Evolutionary conservation across 2,113 vertebrate genomes (phyloP).

Genomic region (Rhinoderma darwinii): DNA sequence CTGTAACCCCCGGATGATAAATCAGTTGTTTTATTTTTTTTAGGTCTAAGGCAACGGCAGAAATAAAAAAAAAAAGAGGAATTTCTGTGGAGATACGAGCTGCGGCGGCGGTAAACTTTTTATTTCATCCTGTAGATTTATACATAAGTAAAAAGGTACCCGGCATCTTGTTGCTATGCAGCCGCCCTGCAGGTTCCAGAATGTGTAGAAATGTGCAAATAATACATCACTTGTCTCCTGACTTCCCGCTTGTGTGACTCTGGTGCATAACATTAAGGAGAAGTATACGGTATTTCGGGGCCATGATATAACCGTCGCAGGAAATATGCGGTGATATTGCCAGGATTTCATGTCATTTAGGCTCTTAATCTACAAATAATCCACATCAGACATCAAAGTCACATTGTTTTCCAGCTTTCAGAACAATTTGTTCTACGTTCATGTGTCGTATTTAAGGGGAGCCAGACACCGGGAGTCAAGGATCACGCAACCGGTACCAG

Average conservation of each 20-base stretch:
- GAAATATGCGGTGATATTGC: not conserved
- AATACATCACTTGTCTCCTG: not conserved
- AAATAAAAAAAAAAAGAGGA: not conserved
- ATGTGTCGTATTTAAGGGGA: too few species aligned
- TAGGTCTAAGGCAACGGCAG: not conserved
- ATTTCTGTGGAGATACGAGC: not conserved
- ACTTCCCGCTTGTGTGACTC: not conserved
- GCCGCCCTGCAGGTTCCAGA: not conserved
- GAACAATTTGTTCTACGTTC: not conserved
- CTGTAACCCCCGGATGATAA: not conserved
- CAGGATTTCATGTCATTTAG: not conserved
- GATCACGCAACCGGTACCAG: too few species aligned
- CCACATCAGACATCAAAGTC: not conserved
- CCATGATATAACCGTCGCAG: not conserved
- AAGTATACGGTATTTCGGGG: not conserved
- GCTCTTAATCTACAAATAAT: not conserved
- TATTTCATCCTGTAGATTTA: not conserved
- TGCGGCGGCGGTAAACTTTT: not conserved
- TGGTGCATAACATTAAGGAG: not conserved
- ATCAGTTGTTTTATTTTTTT: not conserved
- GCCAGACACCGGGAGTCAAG: too few species aligned
- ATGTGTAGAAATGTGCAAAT: not conserved
- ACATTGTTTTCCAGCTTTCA: too few species aligned
- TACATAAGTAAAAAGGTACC: slow-evolving; percentile 6
- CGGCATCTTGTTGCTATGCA: not conserved